Conservation (phyloP, 1,140 invertebrate genomes). For the Drosophila auraria region DNA sequence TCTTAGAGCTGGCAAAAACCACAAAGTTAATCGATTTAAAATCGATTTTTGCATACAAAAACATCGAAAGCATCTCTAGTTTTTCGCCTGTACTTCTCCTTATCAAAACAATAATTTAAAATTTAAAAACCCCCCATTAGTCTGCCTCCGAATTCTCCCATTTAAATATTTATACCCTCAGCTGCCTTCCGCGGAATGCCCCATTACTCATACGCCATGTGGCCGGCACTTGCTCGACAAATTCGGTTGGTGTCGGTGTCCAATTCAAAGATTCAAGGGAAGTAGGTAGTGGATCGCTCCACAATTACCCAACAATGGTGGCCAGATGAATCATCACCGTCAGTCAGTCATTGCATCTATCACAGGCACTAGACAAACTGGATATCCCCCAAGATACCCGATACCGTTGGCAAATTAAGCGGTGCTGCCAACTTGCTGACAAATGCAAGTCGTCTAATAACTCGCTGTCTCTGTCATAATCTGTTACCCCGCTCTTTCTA, state of each 20-base stretch:
- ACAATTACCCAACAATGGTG: constrained; percentile 29
- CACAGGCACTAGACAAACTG: constrained; percentile 34
- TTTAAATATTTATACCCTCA: background rate
- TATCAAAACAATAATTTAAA: too few species aligned
- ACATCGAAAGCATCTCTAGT: too few species aligned
- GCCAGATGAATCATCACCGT: constrained; percentile 48
- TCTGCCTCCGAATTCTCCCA: background rate
- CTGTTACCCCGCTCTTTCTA: background rate
- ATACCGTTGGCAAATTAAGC: constrained; percentile 60
- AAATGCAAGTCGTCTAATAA: constrained; percentile 65
- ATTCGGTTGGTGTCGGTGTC: constrained; percentile 35
- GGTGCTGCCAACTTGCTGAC: constrained; percentile 73
- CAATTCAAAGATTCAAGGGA: constrained; percentile 36
- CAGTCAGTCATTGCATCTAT: constrained; percentile 38
- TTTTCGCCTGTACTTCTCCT: too few species aligned
- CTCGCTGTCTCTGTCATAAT: constrained; percentile 4
- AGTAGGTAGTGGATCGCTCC: constrained; percentile 16
- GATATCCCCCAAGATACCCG: constrained; percentile 34
- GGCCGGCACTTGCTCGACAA: constrained; percentile 33
- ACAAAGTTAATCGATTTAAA: too few species aligned
- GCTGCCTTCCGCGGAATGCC: constrained; percentile 59
- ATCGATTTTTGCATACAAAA: too few species aligned
- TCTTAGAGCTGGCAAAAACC: too few species aligned
- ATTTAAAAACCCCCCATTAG: too few species aligned
- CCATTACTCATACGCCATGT: constrained; percentile 78